Conservation (phyloP, 2,797 vertebrate species). For the Dryobates pubescens region DNA sequence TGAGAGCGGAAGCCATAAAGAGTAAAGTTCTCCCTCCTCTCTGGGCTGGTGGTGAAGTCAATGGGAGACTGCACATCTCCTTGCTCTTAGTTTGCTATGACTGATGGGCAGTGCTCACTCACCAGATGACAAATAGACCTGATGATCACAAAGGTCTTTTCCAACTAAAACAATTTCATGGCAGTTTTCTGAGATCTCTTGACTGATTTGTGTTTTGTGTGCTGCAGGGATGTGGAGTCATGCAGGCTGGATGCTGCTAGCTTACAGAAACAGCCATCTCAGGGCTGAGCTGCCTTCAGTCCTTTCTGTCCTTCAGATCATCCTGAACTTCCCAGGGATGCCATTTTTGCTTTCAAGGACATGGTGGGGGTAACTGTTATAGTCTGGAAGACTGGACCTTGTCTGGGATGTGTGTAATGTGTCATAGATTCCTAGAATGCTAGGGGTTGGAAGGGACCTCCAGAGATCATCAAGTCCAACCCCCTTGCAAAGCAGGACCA, state of each 20-base stretch:
- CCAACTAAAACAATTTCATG: no score
- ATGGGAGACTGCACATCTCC: not conserved
- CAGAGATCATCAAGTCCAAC: no score
- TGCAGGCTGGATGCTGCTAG: not conserved
- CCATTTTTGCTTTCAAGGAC: not conserved
- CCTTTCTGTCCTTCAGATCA: not conserved
- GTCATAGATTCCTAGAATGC: no score
- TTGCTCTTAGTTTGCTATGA: not conserved
- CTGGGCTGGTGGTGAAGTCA: not conserved
- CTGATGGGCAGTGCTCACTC: not conserved
- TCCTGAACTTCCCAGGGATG: not conserved
- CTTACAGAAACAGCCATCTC: not conserved
- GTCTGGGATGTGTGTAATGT: not conserved
- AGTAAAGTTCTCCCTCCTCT: accelerated
- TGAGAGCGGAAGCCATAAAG: not conserved
- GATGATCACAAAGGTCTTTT: no score
- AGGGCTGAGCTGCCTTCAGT: not conserved
- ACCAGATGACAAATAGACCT: not conserved
- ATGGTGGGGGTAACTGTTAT: accelerated
- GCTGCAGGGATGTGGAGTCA: not conserved
- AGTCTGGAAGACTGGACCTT: not conserved
- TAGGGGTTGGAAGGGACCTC: no score
- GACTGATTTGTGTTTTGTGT: not conserved
- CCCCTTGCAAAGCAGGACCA: no score
- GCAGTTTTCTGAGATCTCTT: not conserved